Percentiles rank a stretch among this genome's conserved stretches.
Conservation (phyloP, 2,113 vertebrate species). For the Natator depressus region DNA sequence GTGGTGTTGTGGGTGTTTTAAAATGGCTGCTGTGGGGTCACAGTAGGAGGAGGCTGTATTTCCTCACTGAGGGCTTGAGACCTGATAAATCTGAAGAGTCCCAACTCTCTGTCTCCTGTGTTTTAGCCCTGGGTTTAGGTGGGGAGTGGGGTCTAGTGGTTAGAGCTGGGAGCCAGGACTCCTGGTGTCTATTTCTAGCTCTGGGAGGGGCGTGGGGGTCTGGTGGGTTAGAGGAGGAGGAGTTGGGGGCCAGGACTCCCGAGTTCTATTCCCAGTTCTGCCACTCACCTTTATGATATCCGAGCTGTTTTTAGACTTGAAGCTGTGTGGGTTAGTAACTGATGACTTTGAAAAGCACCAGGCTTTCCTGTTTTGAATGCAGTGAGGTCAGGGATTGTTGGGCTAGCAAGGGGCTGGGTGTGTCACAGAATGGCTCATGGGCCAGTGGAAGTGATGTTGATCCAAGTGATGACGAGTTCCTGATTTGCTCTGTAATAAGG, state of each 20-base stretch:
- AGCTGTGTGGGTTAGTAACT: neutral
- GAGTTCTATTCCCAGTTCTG: neutral
- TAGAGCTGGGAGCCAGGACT: neutral
- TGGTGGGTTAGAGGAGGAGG: neutral
- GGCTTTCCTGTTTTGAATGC: neutral
- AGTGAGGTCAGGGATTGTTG: neutral
- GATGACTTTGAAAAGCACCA: neutral
- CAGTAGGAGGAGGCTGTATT: neutral
- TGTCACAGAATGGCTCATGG: neutral
- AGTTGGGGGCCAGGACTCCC: neutral
- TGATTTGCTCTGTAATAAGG: too few relatives aligned
- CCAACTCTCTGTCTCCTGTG: too few relatives aligned
- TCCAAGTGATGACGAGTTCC: neutral
- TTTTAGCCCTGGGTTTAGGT: too few relatives aligned
- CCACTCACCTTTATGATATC: neutral
- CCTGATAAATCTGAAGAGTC: too few relatives aligned
- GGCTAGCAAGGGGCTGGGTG: neutral
- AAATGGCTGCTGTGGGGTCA: neutral
- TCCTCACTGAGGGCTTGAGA: too few relatives aligned
- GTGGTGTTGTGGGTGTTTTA: neutral
- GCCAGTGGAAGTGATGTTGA: neutral
- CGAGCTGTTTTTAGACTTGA: neutral
- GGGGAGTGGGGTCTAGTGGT: neutral
- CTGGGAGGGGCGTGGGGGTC: too few relatives aligned
- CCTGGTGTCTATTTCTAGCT: too few relatives aligned